Evolutionary conservation across 2,888 invertebrate genomes (phyloP).

Genomic region (Willowsia nigromaculata): DNA sequence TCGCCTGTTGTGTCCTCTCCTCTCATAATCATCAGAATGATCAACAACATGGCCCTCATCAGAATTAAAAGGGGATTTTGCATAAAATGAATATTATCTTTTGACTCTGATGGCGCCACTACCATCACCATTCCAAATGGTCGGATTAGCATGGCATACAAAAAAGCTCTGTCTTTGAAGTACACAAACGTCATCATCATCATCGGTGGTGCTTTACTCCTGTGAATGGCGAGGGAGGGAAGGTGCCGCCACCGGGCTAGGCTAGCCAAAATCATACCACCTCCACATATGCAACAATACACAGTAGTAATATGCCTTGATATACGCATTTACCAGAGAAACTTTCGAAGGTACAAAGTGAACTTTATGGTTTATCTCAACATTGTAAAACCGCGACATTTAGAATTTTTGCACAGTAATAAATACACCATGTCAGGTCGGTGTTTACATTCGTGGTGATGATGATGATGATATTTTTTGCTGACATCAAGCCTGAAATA

Average conservation of each 20-base stretch:
- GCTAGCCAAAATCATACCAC: neutral
- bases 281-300: neutral
- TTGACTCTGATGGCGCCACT: constrained; percentile 20
- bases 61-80: constrained; percentile 58
- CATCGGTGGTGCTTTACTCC: constrained; percentile 1
- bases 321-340: neutral
- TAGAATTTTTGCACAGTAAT: neutral
- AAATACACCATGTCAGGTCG: neutral
- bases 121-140: neutral
- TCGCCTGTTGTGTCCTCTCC: neutral
- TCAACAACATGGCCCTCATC: constrained; percentile 2
- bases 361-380: neutral
- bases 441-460: neutral
- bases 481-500: neutral
- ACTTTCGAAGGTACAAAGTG: neutral
- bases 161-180: neutral
- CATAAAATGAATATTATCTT: constrained; percentile 68
- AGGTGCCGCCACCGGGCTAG: constrained; percentile 35
- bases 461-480: neutral
- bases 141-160: constrained; percentile 54
- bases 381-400: neutral
- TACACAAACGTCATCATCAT: neutral
- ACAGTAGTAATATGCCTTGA: neutral
- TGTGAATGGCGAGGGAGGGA: neutral
- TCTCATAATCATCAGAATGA: neutral